These are phyloP conservation scores for Agraylea sexmaculata DNA, from an alignment of 1,140 invertebrate species.

Conservation along the genomic window DNA sequence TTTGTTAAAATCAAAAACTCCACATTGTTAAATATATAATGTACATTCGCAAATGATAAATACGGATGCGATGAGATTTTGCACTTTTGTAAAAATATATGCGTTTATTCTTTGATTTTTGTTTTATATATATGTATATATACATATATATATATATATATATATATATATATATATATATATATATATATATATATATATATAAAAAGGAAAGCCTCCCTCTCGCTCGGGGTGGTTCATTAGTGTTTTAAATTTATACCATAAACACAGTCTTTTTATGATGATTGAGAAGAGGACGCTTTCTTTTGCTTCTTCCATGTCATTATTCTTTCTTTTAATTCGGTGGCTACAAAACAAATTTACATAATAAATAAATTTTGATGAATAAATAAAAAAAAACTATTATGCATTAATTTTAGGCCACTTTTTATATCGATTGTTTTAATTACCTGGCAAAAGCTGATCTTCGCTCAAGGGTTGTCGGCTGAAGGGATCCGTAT, in stretches of 20 bases:
- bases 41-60: background rate
- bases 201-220: background rate
- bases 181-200: conserved; percentile 1
- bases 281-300: conserved; percentile 29
- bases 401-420: too few species aligned
- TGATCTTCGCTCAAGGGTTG: conserved; percentile 85
- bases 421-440: too few species aligned
- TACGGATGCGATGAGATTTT: background rate
- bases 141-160: conserved; percentile 2
- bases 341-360: conserved; percentile 45
- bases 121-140: background rate
- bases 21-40: background rate
- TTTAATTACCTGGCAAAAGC: conserved; percentile 56
- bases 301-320: conserved; percentile 66
- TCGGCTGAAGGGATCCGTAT: conserved; percentile 94
- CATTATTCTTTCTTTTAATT: conserved; percentile 66
- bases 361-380: conserved; percentile 9
- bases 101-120: background rate
- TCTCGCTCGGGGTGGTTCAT: background rate
- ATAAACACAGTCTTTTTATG: conserved; percentile 20
- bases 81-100: background rate
- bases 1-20: background rate
- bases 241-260: background rate
- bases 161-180: conserved; percentile 6
- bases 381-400: conserved; percentile 3